Conservation (phyloP, 2,797 vertebrate genomes). For the Yasuhikotakia modesta region DNA sequence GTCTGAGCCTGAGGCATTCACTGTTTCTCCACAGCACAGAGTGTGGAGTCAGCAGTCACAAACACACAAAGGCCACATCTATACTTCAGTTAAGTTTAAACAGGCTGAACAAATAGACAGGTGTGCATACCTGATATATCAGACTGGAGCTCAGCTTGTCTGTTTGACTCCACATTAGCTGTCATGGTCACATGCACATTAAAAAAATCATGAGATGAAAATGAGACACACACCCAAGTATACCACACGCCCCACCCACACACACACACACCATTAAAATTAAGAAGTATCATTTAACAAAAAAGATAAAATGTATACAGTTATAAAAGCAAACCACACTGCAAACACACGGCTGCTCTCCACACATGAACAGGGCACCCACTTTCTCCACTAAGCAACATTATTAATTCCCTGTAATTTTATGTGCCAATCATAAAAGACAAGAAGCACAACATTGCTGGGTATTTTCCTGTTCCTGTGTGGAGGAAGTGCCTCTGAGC, state of each 20-base stretch:
- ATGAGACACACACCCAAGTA: conserved; percentile 8
- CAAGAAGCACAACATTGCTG: neutral
- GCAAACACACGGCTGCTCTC: conserved; percentile 54
- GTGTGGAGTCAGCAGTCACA: neutral
- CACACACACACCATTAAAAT: conserved; percentile 68
- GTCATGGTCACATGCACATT: conserved; percentile 47
- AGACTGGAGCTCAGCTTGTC: conserved; percentile 63
- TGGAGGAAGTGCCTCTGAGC: conserved; percentile 40
- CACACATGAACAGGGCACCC: conserved; percentile 32
- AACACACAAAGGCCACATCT: neutral
- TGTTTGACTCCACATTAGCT: conserved; percentile 61
- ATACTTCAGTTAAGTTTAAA: conserved; percentile 7
- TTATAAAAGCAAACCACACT: conserved; percentile 10
- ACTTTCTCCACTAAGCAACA: neutral
- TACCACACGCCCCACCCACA: conserved; percentile 24
- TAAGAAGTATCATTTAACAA: neutral
- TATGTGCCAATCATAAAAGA: neutral
- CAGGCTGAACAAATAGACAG: neutral
- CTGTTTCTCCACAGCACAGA: neutral
- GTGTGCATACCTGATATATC: conserved; percentile 60
- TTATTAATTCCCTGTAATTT: neutral
- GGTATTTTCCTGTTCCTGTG: neutral
- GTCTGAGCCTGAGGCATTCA: conserved; percentile 4
- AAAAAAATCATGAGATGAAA: conserved; percentile 11
- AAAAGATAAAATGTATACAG: neutral